Conservation (phyloP, 2,888 invertebrate species). For the Anodontia alba region DNA sequence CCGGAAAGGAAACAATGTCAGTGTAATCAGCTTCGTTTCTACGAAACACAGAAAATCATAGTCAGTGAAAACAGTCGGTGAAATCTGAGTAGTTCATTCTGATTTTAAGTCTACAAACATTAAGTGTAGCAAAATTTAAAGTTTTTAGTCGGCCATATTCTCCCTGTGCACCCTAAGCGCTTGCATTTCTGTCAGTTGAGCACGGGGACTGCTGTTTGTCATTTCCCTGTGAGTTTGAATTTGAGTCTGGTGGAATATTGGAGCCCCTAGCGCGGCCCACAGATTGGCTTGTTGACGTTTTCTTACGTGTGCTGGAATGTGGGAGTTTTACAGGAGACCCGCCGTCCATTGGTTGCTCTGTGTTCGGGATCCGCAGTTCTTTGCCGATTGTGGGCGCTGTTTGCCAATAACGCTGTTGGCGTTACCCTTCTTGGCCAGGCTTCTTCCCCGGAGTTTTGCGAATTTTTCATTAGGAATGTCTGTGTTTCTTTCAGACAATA, state of each 20-base stretch:
- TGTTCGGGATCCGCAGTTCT: neutral
- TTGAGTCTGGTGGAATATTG: neutral
- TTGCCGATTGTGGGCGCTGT: neutral
- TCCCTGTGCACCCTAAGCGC: constrained; percentile 4
- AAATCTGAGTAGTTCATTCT: neutral
- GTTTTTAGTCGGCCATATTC: neutral
- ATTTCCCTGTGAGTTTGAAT: neutral
- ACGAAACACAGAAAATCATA: constrained; percentile 1
- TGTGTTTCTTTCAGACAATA: neutral
- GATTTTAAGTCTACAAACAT: neutral
- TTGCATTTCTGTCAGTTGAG: neutral
- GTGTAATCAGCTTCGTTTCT: constrained; percentile 2
- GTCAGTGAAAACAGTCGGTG: neutral
- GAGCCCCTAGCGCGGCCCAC: neutral
- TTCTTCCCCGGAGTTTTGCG: neutral
- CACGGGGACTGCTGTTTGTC: neutral
- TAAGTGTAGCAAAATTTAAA: neutral
- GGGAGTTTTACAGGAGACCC: neutral
- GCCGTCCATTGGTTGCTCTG: neutral
- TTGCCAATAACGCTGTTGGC: neutral
- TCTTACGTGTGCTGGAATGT: neutral
- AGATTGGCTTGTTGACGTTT: constrained; percentile 2
- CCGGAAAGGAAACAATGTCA: too few species aligned
- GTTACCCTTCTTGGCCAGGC: neutral
- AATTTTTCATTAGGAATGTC: neutral